Base-by-base conservation (phyloP, 1,140 invertebrate genomes). In the Neuroterus valhalla region DNA sequence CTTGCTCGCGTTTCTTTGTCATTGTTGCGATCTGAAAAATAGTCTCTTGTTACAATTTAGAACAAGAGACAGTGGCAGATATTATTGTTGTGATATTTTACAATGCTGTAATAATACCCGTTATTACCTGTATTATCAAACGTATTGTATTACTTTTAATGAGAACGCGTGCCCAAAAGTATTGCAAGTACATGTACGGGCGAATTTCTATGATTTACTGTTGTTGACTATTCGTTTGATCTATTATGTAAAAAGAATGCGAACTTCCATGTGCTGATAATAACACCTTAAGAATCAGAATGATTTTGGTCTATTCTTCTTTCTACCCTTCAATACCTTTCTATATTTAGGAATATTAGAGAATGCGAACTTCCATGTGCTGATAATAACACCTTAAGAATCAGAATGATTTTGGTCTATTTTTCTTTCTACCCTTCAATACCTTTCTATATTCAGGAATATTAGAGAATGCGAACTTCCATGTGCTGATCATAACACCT, bases 31-130 rank as follows among this genome's bases (percentile, higher is more conserved):
- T 52, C 31, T 50, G 78, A 8, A 78, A 66, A 76, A 78, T 76
- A 73, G 77, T 82, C 78, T 83, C 82, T 83, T 82, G 81, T 82
- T 80, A 48, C 74, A 71, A 12, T 69, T 78, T 78, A 74, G 75
- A 72, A 82, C 78, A 83, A 81, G 73, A 81, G 76, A 80, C 77
- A 70, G 76, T 84, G 84, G 82, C 71, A 73, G 80, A 82, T 83
- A 80, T 82, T 80, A 83, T 87, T 83, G 82, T 89, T 90, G 88
- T 89, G 88, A 90, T 90, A 90, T 89, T 87, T 90, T 89, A 87
- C 79, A 87, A 89, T 87, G 79, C 73, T 80, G 83, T 85, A 85
- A 82, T 84, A 86, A 83, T 85, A 83, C 75, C 79, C 72, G 70
- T 81, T 85, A 81, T 82, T 71, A 81, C 82, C 77, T 80, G 82